Conservation (phyloP, 2,888 invertebrate species). For the Drosophila emarginata region DNA sequence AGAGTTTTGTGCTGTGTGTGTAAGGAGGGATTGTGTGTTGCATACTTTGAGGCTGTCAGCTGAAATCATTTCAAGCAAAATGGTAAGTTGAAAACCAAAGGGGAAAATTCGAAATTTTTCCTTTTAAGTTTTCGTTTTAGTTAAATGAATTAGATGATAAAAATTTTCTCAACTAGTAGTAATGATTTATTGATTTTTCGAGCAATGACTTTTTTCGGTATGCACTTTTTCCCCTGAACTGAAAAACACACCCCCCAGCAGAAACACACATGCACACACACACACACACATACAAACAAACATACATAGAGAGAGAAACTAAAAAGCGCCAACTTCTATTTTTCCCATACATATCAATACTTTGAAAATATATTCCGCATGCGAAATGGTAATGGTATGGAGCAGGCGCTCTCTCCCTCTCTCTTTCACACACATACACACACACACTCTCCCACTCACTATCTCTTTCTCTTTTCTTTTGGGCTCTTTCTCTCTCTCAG, state of each 20-base stretch:
- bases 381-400: constrained; percentile 48
- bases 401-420: constrained; percentile 68
- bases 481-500: constrained; percentile 7
- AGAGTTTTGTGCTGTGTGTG: constrained; percentile 17
- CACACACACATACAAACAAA: constrained; percentile 20
- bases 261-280: constrained; percentile 20
- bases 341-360: constrained; percentile 71
- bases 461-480: constrained; percentile 43
- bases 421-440: constrained; percentile 44
- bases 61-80: constrained; percentile 62
- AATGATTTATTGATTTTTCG: constrained; percentile 76
- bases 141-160: no score
- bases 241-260: constrained; percentile 59
- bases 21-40: constrained; percentile 38
- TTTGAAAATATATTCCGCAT: constrained; percentile 40
- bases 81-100: constrained; percentile 54
- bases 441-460: constrained; percentile 25
- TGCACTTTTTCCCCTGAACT: constrained; percentile 67
- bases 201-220: constrained; percentile 72
- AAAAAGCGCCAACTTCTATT: constrained; percentile 76
- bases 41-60: constrained; percentile 59
- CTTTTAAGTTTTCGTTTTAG: background rate
- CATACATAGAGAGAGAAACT: constrained; percentile 42
- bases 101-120: background rate
- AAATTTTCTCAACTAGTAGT: constrained; percentile 34